A percentile compares a stretch with the other conserved stretches of the same genome.
phyloP scores from a whole-genome alignment of 2,797 vertebrate species.

The Micropoecilia bifurca region DNA sequence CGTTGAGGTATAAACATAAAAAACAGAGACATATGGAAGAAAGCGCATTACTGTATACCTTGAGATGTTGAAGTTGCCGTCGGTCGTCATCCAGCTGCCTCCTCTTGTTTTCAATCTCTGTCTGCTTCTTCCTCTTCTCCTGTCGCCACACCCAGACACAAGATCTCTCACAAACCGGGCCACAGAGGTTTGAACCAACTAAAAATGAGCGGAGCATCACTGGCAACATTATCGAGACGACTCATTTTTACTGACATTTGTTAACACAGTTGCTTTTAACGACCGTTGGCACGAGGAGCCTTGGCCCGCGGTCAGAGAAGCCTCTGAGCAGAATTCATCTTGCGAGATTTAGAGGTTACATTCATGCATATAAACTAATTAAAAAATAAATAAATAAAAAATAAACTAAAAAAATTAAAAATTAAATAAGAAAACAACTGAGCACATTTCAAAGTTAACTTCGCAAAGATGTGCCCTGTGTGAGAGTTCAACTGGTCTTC shows the following conservation, averaged over 20 bases:
- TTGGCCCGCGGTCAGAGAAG: neutral
- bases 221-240: neutral
- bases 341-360: neutral
- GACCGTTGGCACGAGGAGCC: neutral
- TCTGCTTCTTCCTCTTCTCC: conserved; percentile 93
- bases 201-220: neutral
- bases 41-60: conserved; percentile 77
- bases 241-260: neutral
- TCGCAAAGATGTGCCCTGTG: neutral
- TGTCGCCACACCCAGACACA: conserved; percentile 60
- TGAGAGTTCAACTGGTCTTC: neutral
- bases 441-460: neutral
- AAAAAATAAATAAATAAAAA: no score
- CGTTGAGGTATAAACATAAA: neutral
- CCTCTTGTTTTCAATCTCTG: conserved; percentile 92
- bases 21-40: neutral
- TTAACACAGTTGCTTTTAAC: neutral
- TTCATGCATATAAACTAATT: neutral
- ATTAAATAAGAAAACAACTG: neutral
- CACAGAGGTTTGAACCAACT: neutral
- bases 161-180: conserved; percentile 1
- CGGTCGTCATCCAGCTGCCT: conserved; percentile 94
- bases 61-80: conserved; percentile 93
- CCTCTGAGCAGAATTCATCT: neutral
- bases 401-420: no score